A percentile compares a stretch with the other conserved stretches of the same genome.
phyloP scores from a whole-genome alignment of 2,888 invertebrate genomes.

The Crematogaster levior region DNA sequence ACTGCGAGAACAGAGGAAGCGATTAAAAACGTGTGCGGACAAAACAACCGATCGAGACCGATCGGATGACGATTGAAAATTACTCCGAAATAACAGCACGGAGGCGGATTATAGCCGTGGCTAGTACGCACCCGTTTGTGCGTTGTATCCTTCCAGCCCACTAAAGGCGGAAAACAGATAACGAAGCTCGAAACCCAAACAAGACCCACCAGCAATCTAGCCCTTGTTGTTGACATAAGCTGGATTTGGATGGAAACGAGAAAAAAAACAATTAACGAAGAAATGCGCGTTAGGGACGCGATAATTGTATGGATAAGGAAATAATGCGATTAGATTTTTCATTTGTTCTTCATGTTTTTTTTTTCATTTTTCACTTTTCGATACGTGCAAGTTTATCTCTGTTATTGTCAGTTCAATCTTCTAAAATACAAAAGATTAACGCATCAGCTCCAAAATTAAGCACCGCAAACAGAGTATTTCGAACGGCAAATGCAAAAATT shows the following conservation, averaged over 20 bases:
- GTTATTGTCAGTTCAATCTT: background rate
- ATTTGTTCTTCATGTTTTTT: background rate
- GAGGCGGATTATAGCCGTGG: constrained; percentile 35
- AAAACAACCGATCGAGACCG: background rate
- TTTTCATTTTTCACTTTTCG: background rate
- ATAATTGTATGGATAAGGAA: constrained; percentile 1
- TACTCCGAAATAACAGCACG: background rate
- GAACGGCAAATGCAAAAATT: background rate
- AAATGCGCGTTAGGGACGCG: background rate
- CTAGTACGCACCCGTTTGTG: constrained; percentile 87
- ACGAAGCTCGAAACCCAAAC: constrained; percentile 98
- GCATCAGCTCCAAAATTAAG: background rate
- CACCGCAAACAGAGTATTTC: background rate
- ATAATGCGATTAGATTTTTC: background rate
- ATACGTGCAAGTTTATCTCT: background rate
- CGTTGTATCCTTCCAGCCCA: constrained; percentile 97
- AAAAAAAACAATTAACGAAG: background rate
- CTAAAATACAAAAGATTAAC: background rate
- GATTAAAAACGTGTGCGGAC: constrained; percentile 17
- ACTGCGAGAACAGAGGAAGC: constrained; percentile 60
- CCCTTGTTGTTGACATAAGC: constrained; percentile 94
- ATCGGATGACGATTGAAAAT: constrained; percentile 7
- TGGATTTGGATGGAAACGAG: constrained; percentile 78
- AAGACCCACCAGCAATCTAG: constrained; percentile 94
- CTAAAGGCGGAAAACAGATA: constrained; percentile 98